phyloP scores from a whole-genome alignment of 2,797 vertebrate species.

The Hydrolagus colliei region DNA sequence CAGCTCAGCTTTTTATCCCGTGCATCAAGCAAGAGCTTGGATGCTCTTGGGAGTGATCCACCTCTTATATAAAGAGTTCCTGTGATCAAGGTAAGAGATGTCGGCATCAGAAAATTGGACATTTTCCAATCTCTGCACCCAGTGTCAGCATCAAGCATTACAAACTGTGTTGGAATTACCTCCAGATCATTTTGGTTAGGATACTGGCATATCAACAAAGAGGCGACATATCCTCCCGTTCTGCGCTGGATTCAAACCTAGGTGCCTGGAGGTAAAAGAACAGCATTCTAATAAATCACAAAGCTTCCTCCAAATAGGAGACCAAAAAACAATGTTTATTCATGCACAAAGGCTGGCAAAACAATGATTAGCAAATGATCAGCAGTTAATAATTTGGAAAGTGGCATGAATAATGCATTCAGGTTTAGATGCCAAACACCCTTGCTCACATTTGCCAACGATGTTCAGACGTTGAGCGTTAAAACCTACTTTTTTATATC shows the following conservation, averaged over 20 bases:
- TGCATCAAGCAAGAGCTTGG: too few species aligned
- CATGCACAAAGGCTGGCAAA: constrained; percentile 37
- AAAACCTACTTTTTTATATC: too few species aligned
- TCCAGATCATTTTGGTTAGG: not conserved
- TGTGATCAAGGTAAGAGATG: not conserved
- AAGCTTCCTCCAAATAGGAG: too few species aligned
- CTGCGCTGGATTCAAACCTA: not conserved
- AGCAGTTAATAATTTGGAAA: constrained; percentile 38
- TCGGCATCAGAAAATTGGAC: not conserved
- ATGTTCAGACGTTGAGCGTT: too few species aligned
- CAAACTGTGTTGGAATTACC: not conserved
- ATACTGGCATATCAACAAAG: not conserved
- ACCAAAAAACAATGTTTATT: not conserved
- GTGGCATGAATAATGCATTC: constrained; percentile 19
- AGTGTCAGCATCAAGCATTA: not conserved
- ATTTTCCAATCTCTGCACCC: not conserved
- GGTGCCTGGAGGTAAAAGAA: not conserved
- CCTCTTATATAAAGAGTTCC: too few species aligned
- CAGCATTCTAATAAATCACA: not conserved
- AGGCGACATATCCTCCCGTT: not conserved
- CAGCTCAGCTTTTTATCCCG: too few species aligned
- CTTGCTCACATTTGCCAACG: too few species aligned
- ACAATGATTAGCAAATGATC: constrained; percentile 38
- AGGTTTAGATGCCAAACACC: too few species aligned
- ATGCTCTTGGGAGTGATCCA: too few species aligned